Base-by-base conservation (phyloP, 2,113 vertebrate genomes). In the Oxyura jamaicensis region DNA sequence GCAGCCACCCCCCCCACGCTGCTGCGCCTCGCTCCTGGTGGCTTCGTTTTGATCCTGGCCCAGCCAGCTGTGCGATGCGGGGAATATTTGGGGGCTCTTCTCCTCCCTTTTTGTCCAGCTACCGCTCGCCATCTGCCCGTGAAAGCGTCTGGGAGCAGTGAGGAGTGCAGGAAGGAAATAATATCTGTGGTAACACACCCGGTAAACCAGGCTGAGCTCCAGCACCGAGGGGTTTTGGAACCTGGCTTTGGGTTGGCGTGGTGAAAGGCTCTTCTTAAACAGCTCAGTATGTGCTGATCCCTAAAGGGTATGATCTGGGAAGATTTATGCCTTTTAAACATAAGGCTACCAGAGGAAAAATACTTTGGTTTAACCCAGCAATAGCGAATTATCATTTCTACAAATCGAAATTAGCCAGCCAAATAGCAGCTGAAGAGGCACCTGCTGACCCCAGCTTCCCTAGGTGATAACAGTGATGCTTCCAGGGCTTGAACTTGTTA, bases 221-320 rank as follows among this genome's bases (percentile, higher is more conserved):
- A 5, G 13, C 13, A 13, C 31, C n/a, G 12, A 1, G 29, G 14
- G 25, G 25, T 20, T 48, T 16, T 10, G 21, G 36, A 3, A 5
- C 4, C 1, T 17, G 23, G 11, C 0, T 4, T 26, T 6, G 56
- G 6, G 16, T 68, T 36, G 6, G 8, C 7, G 17, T 16, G 1
- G 10, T 23, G 19, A 41, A 65, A 77, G 11, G 13, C 42, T 31
- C 41, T 76, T 10, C 26, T 4, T 26, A 6, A 66, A 13, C 8
- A 13, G 16, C 2, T 59, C 42, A 41, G 44, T 76, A 18, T 25
- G 23, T 67, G 4, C 29, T 48, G 59, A 46, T 62, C 3, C 7
- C 63, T 6, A 20, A 50, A 58, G 33, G 9, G 3, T 2, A 0
- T 6, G 2, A 21, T 13, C 14, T 56, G 18, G n/a, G 66, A 46